These are phyloP conservation scores for Parnassius orleans DNA, from an alignment of 2,888 invertebrate species.

Conservation along the genomic window DNA sequence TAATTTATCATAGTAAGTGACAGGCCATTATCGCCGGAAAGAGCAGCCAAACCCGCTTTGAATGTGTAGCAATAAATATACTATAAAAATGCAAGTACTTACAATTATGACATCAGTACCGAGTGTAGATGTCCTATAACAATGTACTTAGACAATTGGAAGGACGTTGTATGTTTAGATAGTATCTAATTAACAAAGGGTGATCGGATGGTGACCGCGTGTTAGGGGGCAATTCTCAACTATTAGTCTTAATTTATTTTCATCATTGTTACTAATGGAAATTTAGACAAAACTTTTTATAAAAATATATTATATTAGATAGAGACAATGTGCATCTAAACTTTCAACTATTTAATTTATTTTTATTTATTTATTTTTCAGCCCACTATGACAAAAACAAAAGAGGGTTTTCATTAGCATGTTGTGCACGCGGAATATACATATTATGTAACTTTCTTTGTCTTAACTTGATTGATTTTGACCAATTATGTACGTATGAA, in stretches of 20 bases:
- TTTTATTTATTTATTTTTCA: no score
- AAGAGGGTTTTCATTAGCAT: no score
- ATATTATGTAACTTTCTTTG: no score
- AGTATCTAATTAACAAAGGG: conserved; percentile 51
- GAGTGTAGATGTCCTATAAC: conserved; percentile 45
- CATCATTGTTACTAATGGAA: no score
- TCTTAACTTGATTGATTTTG: no score
- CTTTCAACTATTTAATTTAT: no score
- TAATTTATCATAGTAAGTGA: conserved; percentile 15
- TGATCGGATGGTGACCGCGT: conserved; percentile 10
- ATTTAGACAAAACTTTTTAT: no score
- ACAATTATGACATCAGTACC: conserved; percentile 54
- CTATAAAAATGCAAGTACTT: conserved; percentile 45
- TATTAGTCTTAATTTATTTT: background rate
- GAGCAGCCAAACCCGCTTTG: conserved; percentile 6
- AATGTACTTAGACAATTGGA: conserved; percentile 49
- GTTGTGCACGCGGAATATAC: no score
- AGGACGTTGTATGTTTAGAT: conserved; percentile 55
- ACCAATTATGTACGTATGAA: no score
- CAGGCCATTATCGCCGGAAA: conserved; percentile 8
- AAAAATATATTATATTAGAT: no score
- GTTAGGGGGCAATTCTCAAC: background rate
- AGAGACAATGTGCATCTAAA: no score
- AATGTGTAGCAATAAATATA: conserved; percentile 36
- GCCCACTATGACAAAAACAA: no score